Conservation (phyloP, 2,888 invertebrate species). For the Orchesella flavescens region DNA sequence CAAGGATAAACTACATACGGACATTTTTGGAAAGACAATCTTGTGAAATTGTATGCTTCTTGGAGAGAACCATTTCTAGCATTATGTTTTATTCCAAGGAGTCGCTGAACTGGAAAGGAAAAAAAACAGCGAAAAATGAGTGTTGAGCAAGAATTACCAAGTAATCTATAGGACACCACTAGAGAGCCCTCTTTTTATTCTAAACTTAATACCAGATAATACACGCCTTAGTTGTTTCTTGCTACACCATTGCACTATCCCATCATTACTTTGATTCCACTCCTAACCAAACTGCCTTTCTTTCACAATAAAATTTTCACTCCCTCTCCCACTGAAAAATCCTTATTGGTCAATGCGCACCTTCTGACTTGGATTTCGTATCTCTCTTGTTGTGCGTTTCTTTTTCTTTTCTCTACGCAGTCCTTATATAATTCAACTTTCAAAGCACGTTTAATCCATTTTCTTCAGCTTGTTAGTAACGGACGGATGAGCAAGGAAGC, state of each 20-base stretch:
- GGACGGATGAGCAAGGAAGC: slow-evolving; percentile 35
- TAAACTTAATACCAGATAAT: too few species aligned
- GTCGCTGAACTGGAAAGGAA: slow-evolving; percentile 38
- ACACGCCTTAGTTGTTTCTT: too few species aligned
- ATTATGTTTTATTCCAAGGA: slow-evolving; percentile 24
- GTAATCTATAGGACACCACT: background rate
- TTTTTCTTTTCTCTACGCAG: background rate
- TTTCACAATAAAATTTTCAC: too few species aligned
- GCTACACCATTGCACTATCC: too few species aligned
- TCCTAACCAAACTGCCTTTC: too few species aligned
- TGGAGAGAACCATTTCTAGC: background rate
- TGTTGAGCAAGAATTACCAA: slow-evolving; percentile 3
- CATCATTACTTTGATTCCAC: too few species aligned
- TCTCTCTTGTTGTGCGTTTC: background rate
- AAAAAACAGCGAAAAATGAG: slow-evolving; percentile 11
- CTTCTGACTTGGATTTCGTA: too few species aligned
- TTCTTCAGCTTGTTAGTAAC: slow-evolving; percentile 53
- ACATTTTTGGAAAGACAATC: too few species aligned
- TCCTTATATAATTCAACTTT: slow-evolving; percentile 36
- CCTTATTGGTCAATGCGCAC: too few species aligned
- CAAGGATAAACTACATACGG: too few species aligned
- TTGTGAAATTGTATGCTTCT: too few species aligned
- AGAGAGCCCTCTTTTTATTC: background rate
- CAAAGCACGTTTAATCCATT: slow-evolving; percentile 56
- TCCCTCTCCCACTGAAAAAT: too few species aligned